Evolutionary conservation across 1,140 invertebrate genomes (phyloP).

Genomic region (Diabrotica virgifera): DNA sequence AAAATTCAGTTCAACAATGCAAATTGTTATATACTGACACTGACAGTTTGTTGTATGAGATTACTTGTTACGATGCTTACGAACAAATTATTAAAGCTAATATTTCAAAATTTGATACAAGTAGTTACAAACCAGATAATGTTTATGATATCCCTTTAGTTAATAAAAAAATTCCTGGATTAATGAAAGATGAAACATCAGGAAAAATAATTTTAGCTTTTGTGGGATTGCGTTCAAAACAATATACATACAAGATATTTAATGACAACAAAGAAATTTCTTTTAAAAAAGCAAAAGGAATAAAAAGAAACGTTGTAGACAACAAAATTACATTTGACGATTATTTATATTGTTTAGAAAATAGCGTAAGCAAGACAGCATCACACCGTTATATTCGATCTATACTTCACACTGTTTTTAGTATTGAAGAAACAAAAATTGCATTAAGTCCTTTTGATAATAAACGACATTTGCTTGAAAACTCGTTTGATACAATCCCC

Average conservation of each 20-base stretch:
- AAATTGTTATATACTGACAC: no score
- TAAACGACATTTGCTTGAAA: neutral
- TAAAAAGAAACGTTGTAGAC: neutral
- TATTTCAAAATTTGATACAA: no score
- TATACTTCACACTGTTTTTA: neutral
- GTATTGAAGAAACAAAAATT: neutral
- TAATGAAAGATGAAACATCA: neutral
- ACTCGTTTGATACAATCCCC: neutral
- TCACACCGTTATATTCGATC: neutral
- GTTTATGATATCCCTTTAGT: no score
- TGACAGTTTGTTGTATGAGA: no score
- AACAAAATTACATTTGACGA: neutral
- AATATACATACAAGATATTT: neutral
- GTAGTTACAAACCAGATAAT: no score
- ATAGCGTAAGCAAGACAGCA: neutral
- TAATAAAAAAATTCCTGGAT: no score
- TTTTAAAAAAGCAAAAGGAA: neutral
- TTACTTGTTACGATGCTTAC: no score
- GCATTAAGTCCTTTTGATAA: neutral
- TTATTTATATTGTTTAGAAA: neutral
- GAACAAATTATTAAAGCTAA: no score
- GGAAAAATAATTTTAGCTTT: constrained; percentile 1
- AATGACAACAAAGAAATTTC: neutral
- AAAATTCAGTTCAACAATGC: no score
- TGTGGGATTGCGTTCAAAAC: neutral